Conservation (phyloP, 2,113 vertebrate species). For the Antennarius striatus region DNA sequence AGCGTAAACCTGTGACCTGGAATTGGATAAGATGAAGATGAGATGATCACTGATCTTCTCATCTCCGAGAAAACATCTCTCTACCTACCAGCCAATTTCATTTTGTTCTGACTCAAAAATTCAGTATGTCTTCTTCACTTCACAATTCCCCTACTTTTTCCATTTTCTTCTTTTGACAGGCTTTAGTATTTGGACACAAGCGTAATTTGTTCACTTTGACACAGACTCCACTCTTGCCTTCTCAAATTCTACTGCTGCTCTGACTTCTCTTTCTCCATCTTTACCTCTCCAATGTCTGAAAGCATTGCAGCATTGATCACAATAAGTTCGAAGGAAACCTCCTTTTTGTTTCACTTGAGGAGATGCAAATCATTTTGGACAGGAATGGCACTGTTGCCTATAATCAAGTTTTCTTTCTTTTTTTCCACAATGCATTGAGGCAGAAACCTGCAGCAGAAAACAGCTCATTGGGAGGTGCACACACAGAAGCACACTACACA, state of each 20-base stretch:
- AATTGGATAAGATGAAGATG: too few species aligned
- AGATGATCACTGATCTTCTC: too few species aligned
- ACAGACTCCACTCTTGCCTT: too few species aligned
- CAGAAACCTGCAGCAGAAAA: constrained; percentile 42
- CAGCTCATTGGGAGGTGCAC: constrained; percentile 15
- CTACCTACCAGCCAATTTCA: neutral
- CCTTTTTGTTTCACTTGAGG: constrained; percentile 32
- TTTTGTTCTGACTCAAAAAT: neutral
- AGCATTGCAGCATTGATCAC: constrained; percentile 16
- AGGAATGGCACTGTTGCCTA: constrained; percentile 29
- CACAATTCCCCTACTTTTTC: neutral
- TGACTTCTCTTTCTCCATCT: neutral
- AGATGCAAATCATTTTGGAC: constrained; percentile 53
- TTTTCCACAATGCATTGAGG: constrained; percentile 43
- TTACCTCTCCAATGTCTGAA: constrained; percentile 16
- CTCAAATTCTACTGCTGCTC: too few species aligned
- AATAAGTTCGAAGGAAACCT: constrained; percentile 22
- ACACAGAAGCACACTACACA: constrained; percentile 24
- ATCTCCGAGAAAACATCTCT: too few species aligned
- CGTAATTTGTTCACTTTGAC: constrained; percentile 13
- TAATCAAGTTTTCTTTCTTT: constrained; percentile 21
- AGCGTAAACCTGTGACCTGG: too few species aligned
- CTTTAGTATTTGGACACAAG: constrained; percentile 23
- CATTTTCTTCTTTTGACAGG: constrained; percentile 3
- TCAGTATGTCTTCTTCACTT: neutral